Evolutionary conservation across 1,140 invertebrate genomes (phyloP).

Genomic region (Drosophila seguyi): DNA sequence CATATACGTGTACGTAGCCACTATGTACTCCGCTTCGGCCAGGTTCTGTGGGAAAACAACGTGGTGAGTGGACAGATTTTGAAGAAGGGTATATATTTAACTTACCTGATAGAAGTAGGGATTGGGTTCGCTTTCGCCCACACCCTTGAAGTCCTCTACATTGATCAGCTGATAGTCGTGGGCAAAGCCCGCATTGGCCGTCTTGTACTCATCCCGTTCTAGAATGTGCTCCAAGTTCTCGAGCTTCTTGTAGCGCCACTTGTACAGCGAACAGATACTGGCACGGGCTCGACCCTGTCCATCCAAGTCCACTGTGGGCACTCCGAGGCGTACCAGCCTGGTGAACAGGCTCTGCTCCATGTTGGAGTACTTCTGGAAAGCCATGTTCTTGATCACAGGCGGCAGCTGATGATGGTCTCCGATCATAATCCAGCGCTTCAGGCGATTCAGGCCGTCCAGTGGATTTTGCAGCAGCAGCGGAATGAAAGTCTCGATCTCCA

Average conservation of each 20-base stretch:
- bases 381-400: conserved; percentile 99
- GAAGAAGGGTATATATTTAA: background rate
- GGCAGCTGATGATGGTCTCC: conserved; percentile 99
- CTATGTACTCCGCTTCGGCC: conserved; percentile 99
- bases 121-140: conserved; percentile 98
- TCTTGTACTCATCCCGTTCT: conserved; percentile 92
- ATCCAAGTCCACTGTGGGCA: conserved; percentile 98
- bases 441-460: conserved; percentile 96
- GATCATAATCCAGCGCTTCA: conserved; percentile 99
- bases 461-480: conserved; percentile 98
- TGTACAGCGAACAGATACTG: conserved; percentile 96
- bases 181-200: conserved; percentile 96
- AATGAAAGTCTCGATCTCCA: conserved; percentile 99
- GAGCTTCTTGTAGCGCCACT: conserved; percentile 98
- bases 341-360: conserved; percentile 99
- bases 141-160: conserved; percentile 98
- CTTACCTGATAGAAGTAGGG: conserved; percentile 98
- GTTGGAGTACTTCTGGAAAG: conserved; percentile 99
- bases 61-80: background rate
- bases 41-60: conserved; percentile 91
- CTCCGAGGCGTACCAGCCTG: conserved; percentile 96
- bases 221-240: conserved; percentile 96
- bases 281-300: conserved; percentile 95
- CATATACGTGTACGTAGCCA: conserved; percentile 99
- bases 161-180: conserved; percentile 98